These are phyloP conservation scores for Bombyx mandarina DNA, from an alignment of 1,140 invertebrate species.

Conservation along the genomic window DNA sequence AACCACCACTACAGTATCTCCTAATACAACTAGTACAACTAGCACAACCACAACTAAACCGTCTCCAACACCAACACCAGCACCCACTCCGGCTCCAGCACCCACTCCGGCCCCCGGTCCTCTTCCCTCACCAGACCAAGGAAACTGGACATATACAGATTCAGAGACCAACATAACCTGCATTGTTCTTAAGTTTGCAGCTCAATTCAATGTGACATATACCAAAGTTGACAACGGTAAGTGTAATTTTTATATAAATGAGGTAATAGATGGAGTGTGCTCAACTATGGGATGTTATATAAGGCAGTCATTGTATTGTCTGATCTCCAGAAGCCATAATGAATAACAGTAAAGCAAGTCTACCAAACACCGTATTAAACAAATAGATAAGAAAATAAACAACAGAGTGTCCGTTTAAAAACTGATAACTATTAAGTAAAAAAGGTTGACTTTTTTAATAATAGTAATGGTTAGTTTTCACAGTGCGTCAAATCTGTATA, in stretches of 20 bases:
- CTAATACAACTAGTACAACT: constrained; percentile 27
- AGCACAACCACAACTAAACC: constrained; percentile 35
- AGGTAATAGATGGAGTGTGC: too few relatives aligned
- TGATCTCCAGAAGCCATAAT: too few relatives aligned
- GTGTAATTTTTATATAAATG: not conserved
- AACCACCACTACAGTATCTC: constrained; percentile 14
- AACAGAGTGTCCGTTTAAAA: too few relatives aligned
- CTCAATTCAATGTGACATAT: constrained; percentile 75
- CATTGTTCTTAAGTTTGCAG: constrained; percentile 75
- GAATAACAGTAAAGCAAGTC: too few relatives aligned
- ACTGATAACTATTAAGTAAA: too few relatives aligned
- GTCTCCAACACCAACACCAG: constrained; percentile 22
- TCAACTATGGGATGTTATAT: too few relatives aligned
- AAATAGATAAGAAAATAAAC: too few relatives aligned
- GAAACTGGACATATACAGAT: constrained; percentile 69
- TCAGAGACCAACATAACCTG: constrained; percentile 62
- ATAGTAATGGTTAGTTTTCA: too few relatives aligned
- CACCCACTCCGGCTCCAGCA: constrained; percentile 30
- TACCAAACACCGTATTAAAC: too few relatives aligned
- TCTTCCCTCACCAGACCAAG: constrained; percentile 58
- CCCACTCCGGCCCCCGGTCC: constrained; percentile 48
- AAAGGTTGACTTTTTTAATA: too few relatives aligned
- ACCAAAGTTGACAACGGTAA: constrained; percentile 26
- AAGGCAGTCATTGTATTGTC: too few relatives aligned
- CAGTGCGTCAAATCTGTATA: too few relatives aligned